Conservation (phyloP, 1,140 invertebrate species). For the Camponotus vicinus region DNA sequence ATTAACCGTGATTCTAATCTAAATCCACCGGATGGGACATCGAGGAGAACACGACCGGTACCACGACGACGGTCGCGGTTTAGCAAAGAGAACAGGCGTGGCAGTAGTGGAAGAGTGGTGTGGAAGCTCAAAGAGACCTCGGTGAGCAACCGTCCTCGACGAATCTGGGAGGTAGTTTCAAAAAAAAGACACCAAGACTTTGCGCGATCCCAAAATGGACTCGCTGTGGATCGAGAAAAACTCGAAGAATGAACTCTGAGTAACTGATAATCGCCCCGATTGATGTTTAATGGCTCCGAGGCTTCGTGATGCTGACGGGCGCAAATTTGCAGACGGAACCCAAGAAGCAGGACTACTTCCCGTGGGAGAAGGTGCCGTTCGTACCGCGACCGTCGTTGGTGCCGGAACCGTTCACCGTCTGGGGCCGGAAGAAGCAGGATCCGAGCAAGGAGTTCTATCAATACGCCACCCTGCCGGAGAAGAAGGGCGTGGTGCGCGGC, state of each 20-base stretch:
- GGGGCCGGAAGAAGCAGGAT: slow-evolving; percentile 88
- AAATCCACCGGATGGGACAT: slow-evolving; percentile 14
- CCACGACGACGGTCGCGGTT: slow-evolving; percentile 35
- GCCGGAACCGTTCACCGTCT: slow-evolving; percentile 93
- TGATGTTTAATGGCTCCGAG: slow-evolving; percentile 8
- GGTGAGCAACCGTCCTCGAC: neutral
- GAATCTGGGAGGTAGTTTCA: neutral
- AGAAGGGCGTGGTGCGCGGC: slow-evolving; percentile 81
- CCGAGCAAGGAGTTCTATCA: slow-evolving; percentile 84
- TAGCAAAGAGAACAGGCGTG: slow-evolving; percentile 26
- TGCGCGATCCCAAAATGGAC: neutral
- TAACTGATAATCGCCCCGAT: neutral
- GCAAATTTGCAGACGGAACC: slow-evolving; percentile 47
- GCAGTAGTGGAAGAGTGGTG: slow-evolving; percentile 45
- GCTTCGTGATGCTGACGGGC: slow-evolving; percentile 15
- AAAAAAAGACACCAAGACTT: neutral
- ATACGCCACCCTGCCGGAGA: slow-evolving; percentile 82
- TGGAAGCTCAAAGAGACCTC: slow-evolving; percentile 54
- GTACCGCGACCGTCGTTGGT: slow-evolving; percentile 93
- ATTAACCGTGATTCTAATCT: slow-evolving; percentile 11
- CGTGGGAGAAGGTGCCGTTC: slow-evolving; percentile 94
- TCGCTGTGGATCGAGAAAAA: neutral
- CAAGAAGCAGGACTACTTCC: slow-evolving; percentile 89
- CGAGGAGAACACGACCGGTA: slow-evolving; percentile 27
- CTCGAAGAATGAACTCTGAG: neutral